phyloP scores from a whole-genome alignment of 2,113 vertebrate species.

The Trogon melanurus region DNA sequence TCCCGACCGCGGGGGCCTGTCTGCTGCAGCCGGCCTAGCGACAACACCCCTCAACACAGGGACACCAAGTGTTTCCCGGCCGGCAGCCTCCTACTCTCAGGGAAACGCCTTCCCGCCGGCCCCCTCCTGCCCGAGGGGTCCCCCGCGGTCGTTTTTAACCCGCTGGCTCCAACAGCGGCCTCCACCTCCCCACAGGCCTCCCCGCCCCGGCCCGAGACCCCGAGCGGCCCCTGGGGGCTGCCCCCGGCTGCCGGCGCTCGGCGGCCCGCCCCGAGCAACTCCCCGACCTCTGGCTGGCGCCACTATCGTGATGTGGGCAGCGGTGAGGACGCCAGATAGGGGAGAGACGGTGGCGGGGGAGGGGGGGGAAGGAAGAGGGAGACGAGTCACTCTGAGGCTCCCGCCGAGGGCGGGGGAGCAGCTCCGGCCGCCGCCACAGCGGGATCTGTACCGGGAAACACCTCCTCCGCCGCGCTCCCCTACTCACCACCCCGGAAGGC shows the following conservation, averaged over 20 bases:
- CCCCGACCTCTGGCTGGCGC: not conserved
- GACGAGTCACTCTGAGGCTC: not conserved
- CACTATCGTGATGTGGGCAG: not conserved
- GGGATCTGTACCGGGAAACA: too few species aligned
- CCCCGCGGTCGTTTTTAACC: too few species aligned
- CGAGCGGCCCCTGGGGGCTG: not conserved
- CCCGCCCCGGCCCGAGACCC: not conserved
- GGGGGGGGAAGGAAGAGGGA: accelerated
- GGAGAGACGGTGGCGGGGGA: too few species aligned
- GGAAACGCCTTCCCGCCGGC: not conserved
- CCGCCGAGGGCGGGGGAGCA: too few species aligned
- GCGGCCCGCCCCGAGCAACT: too few species aligned
- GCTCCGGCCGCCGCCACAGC: not conserved
- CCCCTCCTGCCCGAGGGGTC: accelerated
- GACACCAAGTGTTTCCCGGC: accelerated
- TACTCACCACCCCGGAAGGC: constrained; percentile 35
- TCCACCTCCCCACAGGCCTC: not conserved
- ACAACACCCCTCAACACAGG: not conserved
- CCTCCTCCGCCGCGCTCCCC: not conserved
- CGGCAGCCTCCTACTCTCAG: not conserved
- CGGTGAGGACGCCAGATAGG: not conserved
- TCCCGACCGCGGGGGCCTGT: accelerated
- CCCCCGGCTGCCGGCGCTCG: not conserved
- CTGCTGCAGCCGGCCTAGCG: not conserved
- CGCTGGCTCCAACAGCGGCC: not conserved